Base-by-base conservation (phyloP, 2,113 vertebrate genomes). In the Maccullochella peelii region DNA sequence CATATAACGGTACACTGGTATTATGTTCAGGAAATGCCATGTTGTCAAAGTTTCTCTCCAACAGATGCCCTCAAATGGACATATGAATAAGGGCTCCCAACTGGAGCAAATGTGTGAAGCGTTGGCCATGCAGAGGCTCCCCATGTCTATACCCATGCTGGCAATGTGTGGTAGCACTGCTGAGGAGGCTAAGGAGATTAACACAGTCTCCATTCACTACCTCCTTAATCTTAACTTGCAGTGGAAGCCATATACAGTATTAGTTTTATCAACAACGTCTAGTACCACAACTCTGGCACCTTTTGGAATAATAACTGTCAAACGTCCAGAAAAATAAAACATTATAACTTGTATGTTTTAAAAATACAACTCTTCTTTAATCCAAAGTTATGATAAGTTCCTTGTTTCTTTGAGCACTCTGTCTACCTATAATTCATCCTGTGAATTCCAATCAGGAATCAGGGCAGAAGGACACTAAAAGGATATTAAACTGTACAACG, bases 1-100 rank as follows among this genome's bases (percentile, higher is more conserved):
- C 81, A 77, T n/a, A 76, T 82, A 58, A 89, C 36, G 42, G 62
- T 79, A 73, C 71, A 55, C 78, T 61, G 69, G 77, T 74, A 76
- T 81, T 75, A 42, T 71, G 50, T 79, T 88, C 67, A 68, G 58
- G 66, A 75, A 42, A 57, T 70, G 66, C 36, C 63, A 68, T 38
- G 44, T 70, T 68, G 33, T 63, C 47, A 62, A 36, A 57, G 6
- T 80, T 76, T 71, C 47, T 49, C 2, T 70, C 16, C 36, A 54
- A 27, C 25, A 4, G 12, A 21, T 66, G 72, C n/a, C 59, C 69
- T 79, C 12, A 52, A 73, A 65, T 42, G 52, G 42, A 74, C 58
- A 30, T 6, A 50, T 25, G 78, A 83, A 72, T 83, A 80, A 75
- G 40, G 21, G 21, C 36, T 77, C n/a, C 71, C 67, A 1, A 70